phyloP scores from a whole-genome alignment of 2,113 vertebrate species.

The Micronisus gabar region DNA sequence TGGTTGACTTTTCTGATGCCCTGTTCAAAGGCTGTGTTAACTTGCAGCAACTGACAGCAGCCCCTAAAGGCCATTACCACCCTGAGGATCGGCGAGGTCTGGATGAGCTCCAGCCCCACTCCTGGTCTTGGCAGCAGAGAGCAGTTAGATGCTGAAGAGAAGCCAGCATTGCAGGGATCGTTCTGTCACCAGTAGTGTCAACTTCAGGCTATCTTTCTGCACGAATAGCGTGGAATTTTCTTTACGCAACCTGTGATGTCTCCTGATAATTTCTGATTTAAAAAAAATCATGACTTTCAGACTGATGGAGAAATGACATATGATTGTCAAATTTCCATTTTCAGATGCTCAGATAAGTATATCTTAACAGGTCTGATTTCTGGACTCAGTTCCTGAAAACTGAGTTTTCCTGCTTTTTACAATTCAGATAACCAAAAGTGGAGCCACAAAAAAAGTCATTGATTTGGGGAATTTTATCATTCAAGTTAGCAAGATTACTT shows the following conservation, averaged over 20 bases:
- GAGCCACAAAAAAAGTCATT: neutral
- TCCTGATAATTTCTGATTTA: neutral
- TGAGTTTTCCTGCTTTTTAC: neutral
- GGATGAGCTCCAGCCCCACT: neutral
- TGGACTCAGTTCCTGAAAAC: neutral
- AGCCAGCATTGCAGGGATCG: neutral
- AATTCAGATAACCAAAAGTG: neutral
- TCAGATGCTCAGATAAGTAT: neutral
- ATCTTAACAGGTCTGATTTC: neutral
- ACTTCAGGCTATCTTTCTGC: neutral
- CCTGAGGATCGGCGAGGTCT: neutral
- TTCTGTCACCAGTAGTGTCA: neutral
- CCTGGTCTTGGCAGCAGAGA: neutral
- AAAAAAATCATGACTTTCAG: neutral
- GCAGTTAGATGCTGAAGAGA: neutral
- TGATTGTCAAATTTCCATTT: neutral
- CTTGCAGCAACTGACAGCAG: conserved; percentile 18
- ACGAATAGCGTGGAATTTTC: neutral
- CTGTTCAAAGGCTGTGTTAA: conserved; percentile 21
- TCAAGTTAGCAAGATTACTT: neutral
- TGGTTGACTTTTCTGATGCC: neutral
- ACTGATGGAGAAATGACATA: neutral
- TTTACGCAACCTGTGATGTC: neutral
- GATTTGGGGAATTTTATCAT: neutral
- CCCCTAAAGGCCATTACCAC: neutral